Conservation (phyloP, 2,888 invertebrate species). For the Trissolcus japonicus region DNA sequence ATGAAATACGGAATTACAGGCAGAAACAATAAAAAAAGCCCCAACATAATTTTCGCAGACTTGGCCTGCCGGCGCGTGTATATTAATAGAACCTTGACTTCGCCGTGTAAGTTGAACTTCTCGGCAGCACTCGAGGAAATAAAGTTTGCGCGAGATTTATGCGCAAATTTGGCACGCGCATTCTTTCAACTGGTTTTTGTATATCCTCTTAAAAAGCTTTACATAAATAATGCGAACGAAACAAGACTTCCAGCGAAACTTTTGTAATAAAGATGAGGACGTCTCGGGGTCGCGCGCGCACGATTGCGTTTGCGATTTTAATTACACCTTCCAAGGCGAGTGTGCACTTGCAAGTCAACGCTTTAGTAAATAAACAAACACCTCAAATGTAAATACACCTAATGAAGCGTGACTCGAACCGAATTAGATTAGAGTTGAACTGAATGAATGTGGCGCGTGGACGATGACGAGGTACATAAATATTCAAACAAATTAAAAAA, state of each 20-base stretch:
- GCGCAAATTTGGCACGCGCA: conserved; percentile 32
- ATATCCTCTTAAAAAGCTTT: conserved; percentile 47
- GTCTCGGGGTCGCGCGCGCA: conserved; percentile 11
- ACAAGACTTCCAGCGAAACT: conserved; percentile 24
- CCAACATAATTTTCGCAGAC: conserved; percentile 21
- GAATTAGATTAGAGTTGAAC: background rate
- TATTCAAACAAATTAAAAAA: background rate
- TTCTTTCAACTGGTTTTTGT: conserved; percentile 48
- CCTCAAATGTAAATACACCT: background rate
- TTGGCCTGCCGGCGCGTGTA: conserved; percentile 24
- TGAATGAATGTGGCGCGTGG: background rate
- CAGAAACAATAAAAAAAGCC: background rate
- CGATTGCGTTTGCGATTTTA: conserved; percentile 30
- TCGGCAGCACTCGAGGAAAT: conserved; percentile 34
- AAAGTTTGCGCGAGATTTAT: conserved; percentile 44
- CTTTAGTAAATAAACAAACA: conserved; percentile 19
- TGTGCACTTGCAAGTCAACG: conserved; percentile 10
- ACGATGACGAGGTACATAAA: too few relatives aligned
- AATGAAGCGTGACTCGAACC: conserved; percentile 15
- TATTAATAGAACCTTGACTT: conserved; percentile 42
- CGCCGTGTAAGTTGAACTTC: conserved; percentile 47
- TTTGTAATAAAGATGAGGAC: conserved; percentile 44
- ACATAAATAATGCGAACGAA: conserved; percentile 49
- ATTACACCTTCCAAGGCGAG: conserved; percentile 17
- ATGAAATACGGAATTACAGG: background rate